Evolutionary conservation across 2,113 vertebrate genomes (phyloP).

Genomic region (Pelodiscus sinensis): DNA sequence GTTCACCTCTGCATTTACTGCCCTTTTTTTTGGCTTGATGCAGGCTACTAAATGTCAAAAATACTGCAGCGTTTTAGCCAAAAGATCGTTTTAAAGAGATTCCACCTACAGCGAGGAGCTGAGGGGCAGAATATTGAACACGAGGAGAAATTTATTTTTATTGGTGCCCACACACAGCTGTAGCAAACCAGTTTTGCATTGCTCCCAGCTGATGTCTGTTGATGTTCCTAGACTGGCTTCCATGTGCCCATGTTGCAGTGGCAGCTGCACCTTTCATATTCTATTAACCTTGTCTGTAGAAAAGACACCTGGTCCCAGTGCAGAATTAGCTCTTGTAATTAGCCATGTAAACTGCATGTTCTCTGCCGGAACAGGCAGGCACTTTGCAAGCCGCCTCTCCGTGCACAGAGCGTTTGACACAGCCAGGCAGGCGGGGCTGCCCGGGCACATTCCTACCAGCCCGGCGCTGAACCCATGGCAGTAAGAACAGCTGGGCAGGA

Average conservation of each 20-base stretch:
- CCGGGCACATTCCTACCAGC: too few species aligned
- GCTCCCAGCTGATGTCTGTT: slow-evolving; percentile 57
- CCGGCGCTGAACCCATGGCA: neutral
- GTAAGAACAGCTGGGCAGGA: neutral
- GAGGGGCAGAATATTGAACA: slow-evolving; percentile 63
- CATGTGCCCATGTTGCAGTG: slow-evolving; percentile 10
- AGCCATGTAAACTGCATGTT: slow-evolving; percentile 63
- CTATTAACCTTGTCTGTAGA: slow-evolving; percentile 78
- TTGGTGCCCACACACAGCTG: slow-evolving; percentile 42
- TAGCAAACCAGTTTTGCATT: slow-evolving; percentile 42
- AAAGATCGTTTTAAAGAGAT: slow-evolving; percentile 71
- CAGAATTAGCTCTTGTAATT: slow-evolving; percentile 68
- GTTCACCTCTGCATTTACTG: slow-evolving; percentile 60
- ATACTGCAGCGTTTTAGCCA: slow-evolving; percentile 63
- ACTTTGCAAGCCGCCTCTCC: slow-evolving; percentile 14
- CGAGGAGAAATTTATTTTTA: slow-evolving; percentile 65
- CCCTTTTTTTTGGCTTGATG: slow-evolving; percentile 40
- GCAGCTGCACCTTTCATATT: slow-evolving; percentile 75
- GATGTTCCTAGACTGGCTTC: slow-evolving; percentile 57
- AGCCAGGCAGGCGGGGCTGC: neutral
- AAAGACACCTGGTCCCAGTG: slow-evolving; percentile 72
- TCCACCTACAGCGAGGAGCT: slow-evolving; percentile 67
- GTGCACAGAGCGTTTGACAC: neutral
- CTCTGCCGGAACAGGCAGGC: slow-evolving; percentile 1
- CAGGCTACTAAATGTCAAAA: slow-evolving; percentile 71